Evolutionary conservation across 2,797 vertebrate genomes (phyloP), one percentile per base, ranked within the genome.

Genomic region (Sciurus vulgaris): DNA sequence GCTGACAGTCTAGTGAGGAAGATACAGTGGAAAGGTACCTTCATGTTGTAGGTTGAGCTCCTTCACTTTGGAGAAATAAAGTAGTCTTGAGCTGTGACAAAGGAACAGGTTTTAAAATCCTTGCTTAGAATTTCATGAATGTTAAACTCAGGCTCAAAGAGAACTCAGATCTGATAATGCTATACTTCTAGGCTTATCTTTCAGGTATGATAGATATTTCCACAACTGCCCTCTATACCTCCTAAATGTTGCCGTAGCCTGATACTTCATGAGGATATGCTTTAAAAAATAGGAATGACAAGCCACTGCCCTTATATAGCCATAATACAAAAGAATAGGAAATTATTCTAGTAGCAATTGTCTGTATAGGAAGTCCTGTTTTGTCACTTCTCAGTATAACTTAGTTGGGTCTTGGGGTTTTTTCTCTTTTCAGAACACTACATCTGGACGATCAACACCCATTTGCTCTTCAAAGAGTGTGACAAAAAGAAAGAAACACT

Each of bases 401-500:
- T 92, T 74, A 33, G 12, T 92, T 74, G 28, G 12, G 74, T 70
- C 77, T 96, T 47, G 88, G 96, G 88, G 96, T 92, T 88, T 96
- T 51, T 4, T 56, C 44, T 95, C 92, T 95, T 97, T 97, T 74
- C 98, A 99, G 99, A 98, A 98, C 97, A 56, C 35, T 44, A 83
- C 83, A 18, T 97, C 98, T 2, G 96, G 98, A 87, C 97, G 97
- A n/a, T 94, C 97, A 0, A 97, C 98, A 97, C 98, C 98, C 7
- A 96, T 96, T 85, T 98, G 98, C 76, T 98, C 96, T 72, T 97
- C 98, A 92, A 99, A 99, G 97, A 96, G 98, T 59, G 81, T 96
- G 1, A 99, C 98, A 94, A 97, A 97, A 41, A 99, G 99, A 97
- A 99, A 98, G 91, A 99, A 99, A 96, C 98, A 99, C 28, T 99